Conservation (phyloP, 2,797 vertebrate species). For the Prunella strophiata region DNA sequence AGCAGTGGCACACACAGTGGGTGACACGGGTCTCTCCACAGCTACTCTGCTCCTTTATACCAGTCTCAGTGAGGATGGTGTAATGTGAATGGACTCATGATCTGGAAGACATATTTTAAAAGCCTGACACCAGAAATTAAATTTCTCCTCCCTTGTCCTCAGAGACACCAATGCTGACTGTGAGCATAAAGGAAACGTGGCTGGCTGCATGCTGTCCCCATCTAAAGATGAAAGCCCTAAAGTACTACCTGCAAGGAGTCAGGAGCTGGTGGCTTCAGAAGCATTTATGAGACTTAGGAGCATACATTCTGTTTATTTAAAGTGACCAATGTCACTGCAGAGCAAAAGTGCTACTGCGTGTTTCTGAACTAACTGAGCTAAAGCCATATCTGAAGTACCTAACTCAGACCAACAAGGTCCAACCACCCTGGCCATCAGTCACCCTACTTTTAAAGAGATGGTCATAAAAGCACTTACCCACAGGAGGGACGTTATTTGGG, state of each 20-base stretch:
- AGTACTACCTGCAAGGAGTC: neutral
- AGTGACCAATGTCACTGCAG: neutral
- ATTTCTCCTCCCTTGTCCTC: neutral
- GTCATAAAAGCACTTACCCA: neutral
- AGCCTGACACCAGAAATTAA: neutral
- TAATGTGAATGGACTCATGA: neutral
- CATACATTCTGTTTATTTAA: neutral
- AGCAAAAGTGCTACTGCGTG: neutral
- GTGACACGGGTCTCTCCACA: neutral
- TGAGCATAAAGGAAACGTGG: neutral
- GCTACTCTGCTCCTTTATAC: neutral
- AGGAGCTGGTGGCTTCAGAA: neutral
- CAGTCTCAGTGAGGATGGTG: neutral
- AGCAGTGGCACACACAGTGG: neutral
- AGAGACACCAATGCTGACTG: accelerated
- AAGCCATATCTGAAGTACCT: neutral
- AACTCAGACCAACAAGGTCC: neutral
- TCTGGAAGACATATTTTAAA: neutral
- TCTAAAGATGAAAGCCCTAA: neutral
- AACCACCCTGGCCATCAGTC: neutral
- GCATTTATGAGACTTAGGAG: neutral
- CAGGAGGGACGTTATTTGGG: neutral
- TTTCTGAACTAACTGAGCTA: neutral
- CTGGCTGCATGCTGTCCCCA: neutral
- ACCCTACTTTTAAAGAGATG: neutral